Conservation (phyloP, 2,888 invertebrate species). For the Seladonia tumulorum region DNA sequence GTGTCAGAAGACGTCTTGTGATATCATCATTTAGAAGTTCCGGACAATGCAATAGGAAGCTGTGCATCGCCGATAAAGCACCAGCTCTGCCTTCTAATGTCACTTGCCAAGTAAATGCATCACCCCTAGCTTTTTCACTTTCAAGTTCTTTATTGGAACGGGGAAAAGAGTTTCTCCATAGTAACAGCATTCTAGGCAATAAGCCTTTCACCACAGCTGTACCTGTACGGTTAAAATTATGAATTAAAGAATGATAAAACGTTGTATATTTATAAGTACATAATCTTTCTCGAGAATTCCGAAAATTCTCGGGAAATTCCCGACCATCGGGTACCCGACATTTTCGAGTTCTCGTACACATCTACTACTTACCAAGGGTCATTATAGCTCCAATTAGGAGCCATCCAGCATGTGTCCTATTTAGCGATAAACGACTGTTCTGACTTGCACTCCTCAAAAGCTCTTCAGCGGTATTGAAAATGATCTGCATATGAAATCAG, state of each 20-base stretch:
- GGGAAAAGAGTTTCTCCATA: slow-evolving; percentile 99
- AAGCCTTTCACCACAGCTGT: slow-evolving; percentile 96
- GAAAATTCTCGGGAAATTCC: too few species aligned
- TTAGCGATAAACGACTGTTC: slow-evolving; percentile 96
- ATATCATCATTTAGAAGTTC: slow-evolving; percentile 97
- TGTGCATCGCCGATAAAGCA: slow-evolving; percentile 97
- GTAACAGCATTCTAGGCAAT: slow-evolving; percentile 95
- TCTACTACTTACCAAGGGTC: slow-evolving; percentile 92
- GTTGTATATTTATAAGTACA: too few species aligned
- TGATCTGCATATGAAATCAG: slow-evolving; percentile 85
- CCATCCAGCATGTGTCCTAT: slow-evolving; percentile 99
- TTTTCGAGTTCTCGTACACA: not conserved
- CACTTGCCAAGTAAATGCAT: slow-evolving; percentile 99
- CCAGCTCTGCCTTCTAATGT: slow-evolving; percentile 98
- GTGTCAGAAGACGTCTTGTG: slow-evolving; percentile 93
- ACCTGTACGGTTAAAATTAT: slow-evolving; percentile 85
- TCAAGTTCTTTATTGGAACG: slow-evolving; percentile 98
- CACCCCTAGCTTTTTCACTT: slow-evolving; percentile 97
- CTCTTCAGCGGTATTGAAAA: slow-evolving; percentile 99
- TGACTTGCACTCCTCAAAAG: slow-evolving; percentile 97
- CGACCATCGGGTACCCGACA: not conserved
- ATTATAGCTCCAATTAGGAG: slow-evolving; percentile 98
- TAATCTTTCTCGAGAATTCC: not conserved
- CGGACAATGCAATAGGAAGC: slow-evolving; percentile 95
- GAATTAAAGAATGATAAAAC: not conserved